A percentile compares a stretch with the other conserved stretches of the same genome.
phyloP scores from a whole-genome alignment of 2,113 vertebrate genomes.

The Crotalus horridus region DNA sequence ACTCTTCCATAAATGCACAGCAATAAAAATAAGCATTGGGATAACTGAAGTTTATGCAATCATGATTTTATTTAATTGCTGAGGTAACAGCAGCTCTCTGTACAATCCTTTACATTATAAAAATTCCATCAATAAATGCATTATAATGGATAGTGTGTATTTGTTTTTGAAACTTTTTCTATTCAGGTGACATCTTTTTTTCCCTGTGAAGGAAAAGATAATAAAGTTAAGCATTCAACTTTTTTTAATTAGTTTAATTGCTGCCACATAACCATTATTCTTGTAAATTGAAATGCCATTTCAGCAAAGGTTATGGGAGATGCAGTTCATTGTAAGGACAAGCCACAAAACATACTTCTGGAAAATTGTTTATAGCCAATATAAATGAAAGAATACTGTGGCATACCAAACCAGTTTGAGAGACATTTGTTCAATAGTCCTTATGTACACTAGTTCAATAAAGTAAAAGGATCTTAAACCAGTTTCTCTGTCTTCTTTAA shows the following conservation, averaged over 20 bases:
- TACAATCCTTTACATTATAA: not conserved
- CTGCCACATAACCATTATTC: not conserved
- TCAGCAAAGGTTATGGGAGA: not conserved
- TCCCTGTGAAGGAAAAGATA: not conserved
- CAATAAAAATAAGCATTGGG: not conserved
- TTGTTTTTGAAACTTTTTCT: not conserved
- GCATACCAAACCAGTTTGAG: not conserved
- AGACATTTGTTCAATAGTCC: not conserved
- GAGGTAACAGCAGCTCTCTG: accelerated
- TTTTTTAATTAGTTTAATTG: not conserved
- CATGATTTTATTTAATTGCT: not conserved
- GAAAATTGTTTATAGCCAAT: not conserved
- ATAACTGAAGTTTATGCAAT: not conserved
- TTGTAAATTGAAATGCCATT: not conserved
- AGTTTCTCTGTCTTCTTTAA: not conserved
- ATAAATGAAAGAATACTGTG: not conserved
- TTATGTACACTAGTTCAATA: not conserved
- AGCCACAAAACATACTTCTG: not conserved
- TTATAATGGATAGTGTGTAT: not conserved
- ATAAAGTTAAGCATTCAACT: not conserved
- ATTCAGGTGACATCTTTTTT: not conserved
- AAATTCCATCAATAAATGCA: accelerated
- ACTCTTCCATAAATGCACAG: not conserved
- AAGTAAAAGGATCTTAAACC: not conserved
- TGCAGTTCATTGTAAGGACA: not conserved